Conservation (phyloP, 2,113 vertebrate genomes). For the Nycticorax nycticorax region DNA sequence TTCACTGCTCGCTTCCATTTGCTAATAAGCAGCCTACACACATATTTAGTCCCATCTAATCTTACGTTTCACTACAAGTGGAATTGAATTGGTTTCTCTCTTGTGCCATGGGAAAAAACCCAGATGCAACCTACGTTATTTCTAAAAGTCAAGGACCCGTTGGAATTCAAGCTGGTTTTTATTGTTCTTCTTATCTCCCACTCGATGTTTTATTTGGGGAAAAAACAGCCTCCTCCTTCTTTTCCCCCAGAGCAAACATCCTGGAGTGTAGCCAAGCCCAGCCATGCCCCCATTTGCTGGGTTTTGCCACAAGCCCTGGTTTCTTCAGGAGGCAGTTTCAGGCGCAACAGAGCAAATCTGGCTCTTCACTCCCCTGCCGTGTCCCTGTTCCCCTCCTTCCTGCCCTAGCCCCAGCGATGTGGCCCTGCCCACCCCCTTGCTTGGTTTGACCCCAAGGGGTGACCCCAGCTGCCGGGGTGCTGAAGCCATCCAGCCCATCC, state of each 20-base stretch:
- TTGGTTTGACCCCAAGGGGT: neutral
- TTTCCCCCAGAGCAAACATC: neutral
- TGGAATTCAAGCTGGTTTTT: neutral
- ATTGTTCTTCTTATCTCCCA: neutral
- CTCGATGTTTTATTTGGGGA: neutral
- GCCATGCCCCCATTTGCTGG: neutral
- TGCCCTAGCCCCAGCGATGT: neutral
- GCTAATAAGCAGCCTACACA: conserved; percentile 55
- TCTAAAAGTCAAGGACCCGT: neutral
- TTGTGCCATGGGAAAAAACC: neutral
- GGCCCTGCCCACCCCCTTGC: neutral
- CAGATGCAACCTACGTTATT: neutral
- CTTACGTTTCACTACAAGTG: neutral
- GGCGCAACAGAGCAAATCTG: neutral
- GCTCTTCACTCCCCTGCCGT: fast-evolving
- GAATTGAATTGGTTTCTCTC: conserved; percentile 14
- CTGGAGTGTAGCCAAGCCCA: neutral
- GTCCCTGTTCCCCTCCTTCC: neutral
- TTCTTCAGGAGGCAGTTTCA: neutral
- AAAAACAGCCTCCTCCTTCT: neutral
- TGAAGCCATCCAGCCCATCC: neutral
- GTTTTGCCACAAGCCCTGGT: neutral
- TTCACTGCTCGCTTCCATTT: conserved; percentile 30
- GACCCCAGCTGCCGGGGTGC: neutral
- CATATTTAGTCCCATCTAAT: conserved; percentile 24